Evolutionary conservation across 2,113 vertebrate genomes (phyloP), one percentile per base, ranked within the genome.

Genomic region (Hippolais icterina): DNA sequence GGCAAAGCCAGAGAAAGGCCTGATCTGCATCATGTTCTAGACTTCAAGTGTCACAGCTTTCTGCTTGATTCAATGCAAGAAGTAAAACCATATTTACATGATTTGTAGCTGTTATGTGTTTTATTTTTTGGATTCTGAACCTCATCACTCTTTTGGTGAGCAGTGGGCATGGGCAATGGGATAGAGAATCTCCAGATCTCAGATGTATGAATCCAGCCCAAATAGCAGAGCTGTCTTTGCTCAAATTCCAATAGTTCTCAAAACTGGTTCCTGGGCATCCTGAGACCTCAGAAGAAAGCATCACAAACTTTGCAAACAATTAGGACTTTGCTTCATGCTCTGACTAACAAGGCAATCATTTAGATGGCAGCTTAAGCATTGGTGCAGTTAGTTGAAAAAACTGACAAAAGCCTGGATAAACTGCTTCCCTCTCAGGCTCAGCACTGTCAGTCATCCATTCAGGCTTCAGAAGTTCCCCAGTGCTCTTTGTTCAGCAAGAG

Each of bases 401-500:
- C 65, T 81, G 6, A 85, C 53, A 95, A 86, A 97, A 95, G 66
- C 75, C 80, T 79, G 49, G 89, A 83, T 95, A 92, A 95, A 96
- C 87, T 35, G 12, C 87, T 82, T 93, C 41, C 54, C 23, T 87
- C 84, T 95, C 77, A 77, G 70, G 63, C 87, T 97, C 85, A 87
- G 90, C 69, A 86, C 96, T 97, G 90, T 96, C 97, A 96, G 63
- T 97, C 96, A 94, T 70, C 95, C 72, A 77, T 97, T 97, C 93
- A 96, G 53, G 52, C 90, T 94, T 97, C 94, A 90, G 91, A 97
- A 96, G 91, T 83, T 70, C 76, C 82, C 52, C 1, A 0, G 78
- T 52, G 75, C 60, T 93, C 95, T 98, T 97, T 97, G 92, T 98
- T 97, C 93, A n/a, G 39, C 89, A 93, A 96, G 94, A 96, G 56